These are phyloP conservation scores for Brachionus sp. DNA, from an alignment of 1,140 invertebrate genomes.

Conservation along the genomic window DNA sequence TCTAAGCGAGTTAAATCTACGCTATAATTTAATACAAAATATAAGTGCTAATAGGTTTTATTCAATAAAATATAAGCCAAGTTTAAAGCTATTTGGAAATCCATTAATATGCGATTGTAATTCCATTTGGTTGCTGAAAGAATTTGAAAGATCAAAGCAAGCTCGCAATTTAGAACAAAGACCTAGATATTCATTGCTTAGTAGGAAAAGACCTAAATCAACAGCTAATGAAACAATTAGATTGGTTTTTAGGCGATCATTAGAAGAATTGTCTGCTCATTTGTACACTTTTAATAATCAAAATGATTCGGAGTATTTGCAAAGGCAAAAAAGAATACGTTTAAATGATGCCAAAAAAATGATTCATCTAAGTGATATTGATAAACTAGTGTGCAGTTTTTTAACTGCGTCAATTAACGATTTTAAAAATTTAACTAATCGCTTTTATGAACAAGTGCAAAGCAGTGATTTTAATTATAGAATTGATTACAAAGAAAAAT, in stretches of 20 bases:
- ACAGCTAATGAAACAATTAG: background rate
- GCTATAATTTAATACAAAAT: background rate
- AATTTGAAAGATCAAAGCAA: background rate
- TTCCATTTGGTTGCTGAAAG: background rate
- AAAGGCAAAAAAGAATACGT: constrained; percentile 8
- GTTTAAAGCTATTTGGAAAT: background rate
- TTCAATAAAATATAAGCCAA: background rate
- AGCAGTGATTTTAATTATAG: background rate
- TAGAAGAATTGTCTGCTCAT: background rate
- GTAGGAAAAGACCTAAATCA: background rate
- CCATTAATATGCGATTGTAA: background rate
- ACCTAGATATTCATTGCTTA: background rate
- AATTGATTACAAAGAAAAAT: background rate
- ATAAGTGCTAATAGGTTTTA: background rate
- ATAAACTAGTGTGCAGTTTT: background rate
- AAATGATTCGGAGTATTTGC: background rate
- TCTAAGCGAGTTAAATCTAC: background rate
- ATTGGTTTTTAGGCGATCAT: background rate
- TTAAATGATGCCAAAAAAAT: background rate
- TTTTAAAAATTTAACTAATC: background rate
- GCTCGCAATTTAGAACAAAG: background rate
- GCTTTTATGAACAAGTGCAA: background rate
- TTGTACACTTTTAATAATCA: constrained; percentile 2
- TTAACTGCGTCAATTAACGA: background rate
- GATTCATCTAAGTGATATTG: background rate